Conservation (phyloP, 1,140 invertebrate species). For the Liolophura sinensis region DNA sequence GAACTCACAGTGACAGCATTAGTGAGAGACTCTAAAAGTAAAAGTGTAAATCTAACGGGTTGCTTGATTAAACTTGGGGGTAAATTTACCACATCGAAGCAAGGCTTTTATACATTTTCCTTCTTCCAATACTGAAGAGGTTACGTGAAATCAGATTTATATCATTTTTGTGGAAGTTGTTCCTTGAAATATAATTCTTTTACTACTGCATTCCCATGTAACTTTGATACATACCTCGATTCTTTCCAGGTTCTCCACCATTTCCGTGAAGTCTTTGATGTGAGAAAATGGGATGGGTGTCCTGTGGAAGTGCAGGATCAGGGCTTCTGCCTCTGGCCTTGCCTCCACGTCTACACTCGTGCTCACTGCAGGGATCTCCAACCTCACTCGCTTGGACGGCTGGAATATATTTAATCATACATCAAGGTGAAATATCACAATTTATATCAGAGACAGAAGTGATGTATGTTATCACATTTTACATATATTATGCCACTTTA, state of each 20-base stretch:
- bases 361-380: not conserved
- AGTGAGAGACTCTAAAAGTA: too few relatives aligned
- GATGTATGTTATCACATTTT: not conserved
- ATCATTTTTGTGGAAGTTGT: too few relatives aligned
- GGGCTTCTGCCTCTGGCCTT: not conserved
- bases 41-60: too few relatives aligned
- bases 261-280: slow-evolving; percentile 1
- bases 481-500: not conserved
- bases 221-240: not conserved
- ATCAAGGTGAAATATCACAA: not conserved
- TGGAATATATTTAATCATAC: not conserved
- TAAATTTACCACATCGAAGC: too few relatives aligned
- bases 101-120: too few relatives aligned
- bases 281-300: not conserved
- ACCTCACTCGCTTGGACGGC: not conserved
- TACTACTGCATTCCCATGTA: too few relatives aligned
- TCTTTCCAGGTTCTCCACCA: not conserved
- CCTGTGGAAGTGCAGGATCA: not conserved
- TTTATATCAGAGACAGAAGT: too few relatives aligned
- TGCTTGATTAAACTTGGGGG: too few relatives aligned
- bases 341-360: not conserved
- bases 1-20: too few relatives aligned
- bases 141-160: too few relatives aligned
- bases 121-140: too few relatives aligned
- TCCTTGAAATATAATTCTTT: too few relatives aligned